Conservation (phyloP, 2,888 invertebrate genomes). For the Micoletzkya japonica region DNA sequence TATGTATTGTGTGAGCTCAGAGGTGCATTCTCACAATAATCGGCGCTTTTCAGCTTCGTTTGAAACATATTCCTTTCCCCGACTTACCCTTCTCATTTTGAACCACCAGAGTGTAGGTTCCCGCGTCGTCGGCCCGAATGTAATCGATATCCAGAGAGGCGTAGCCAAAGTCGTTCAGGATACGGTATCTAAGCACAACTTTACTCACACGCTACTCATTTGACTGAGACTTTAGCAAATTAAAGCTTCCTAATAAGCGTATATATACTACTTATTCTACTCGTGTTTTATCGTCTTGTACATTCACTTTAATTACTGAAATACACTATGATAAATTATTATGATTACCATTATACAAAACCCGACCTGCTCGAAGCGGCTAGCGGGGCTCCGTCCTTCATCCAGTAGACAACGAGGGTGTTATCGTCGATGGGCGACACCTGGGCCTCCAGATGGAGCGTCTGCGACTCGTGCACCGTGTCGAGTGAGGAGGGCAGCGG, state of each 20-base stretch:
- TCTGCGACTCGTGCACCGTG: constrained; percentile 81
- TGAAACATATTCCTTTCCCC: too few relatives aligned
- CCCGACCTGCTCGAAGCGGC: constrained; percentile 66
- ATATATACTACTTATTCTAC: too few relatives aligned
- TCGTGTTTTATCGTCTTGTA: too few relatives aligned
- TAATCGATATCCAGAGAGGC: constrained; percentile 94
- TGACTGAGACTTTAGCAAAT: too few relatives aligned
- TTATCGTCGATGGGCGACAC: constrained; percentile 58
- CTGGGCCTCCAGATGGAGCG: constrained; percentile 89
- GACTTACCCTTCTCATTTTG: constrained; percentile 41
- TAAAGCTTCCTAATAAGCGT: too few relatives aligned
- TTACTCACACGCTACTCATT: too few relatives aligned
- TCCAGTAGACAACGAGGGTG: constrained; percentile 75
- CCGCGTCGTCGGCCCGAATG: constrained; percentile 93
- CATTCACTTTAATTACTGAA: too few relatives aligned
- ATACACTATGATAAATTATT: too few relatives aligned
- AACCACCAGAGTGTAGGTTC: constrained; percentile 68
- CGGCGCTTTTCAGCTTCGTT: too few relatives aligned
- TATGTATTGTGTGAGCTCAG: neutral
- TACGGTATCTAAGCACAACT: constrained; percentile 83
- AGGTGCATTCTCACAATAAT: neutral
- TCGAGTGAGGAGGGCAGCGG: constrained; percentile 80
- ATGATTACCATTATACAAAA: too few relatives aligned
- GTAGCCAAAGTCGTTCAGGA: constrained; percentile 94
- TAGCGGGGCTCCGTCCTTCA: constrained; percentile 86